Percentiles rank a stretch among this genome's conserved stretches.
Conservation (phyloP, 2,113 vertebrate species). For the Dinomys branickii region DNA sequence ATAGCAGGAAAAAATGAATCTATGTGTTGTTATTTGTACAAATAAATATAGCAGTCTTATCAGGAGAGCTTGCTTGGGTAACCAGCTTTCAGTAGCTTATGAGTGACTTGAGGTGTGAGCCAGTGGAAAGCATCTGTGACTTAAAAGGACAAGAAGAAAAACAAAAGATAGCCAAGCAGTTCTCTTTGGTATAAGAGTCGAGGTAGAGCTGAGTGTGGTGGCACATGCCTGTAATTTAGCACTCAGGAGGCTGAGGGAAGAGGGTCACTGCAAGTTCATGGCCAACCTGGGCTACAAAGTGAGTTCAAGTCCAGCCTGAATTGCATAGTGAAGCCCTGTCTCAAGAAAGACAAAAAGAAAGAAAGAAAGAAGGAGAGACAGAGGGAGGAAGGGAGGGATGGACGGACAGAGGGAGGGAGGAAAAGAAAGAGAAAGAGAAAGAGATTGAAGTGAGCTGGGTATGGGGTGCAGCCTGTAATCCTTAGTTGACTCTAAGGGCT, state of each 20-base stretch:
- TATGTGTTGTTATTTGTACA: slow-evolving; percentile 1
- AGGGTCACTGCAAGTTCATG: not conserved
- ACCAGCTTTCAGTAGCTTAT: not conserved
- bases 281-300: not conserved
- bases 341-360: not conserved
- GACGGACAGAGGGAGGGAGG: not conserved
- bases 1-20: not conserved
- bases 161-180: not conserved
- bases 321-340: not conserved
- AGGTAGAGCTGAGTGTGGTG: not conserved
- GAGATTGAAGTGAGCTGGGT: too few relatives aligned
- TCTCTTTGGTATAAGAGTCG: not conserved
- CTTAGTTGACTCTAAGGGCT: too few relatives aligned
- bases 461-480: too few relatives aligned
- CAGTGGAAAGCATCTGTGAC: not conserved
- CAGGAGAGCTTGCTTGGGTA: not conserved
- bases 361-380: too few relatives aligned
- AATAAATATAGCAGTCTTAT: not conserved
- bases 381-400: too few relatives aligned
- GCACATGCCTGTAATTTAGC: not conserved
- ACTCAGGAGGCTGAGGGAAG: not conserved
- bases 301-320: not conserved
- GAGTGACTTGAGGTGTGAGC: not conserved
- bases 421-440: not conserved
- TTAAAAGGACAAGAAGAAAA: not conserved